Base-by-base conservation (phyloP, 1,140 invertebrate genomes). In the Drosophila sucinea region DNA sequence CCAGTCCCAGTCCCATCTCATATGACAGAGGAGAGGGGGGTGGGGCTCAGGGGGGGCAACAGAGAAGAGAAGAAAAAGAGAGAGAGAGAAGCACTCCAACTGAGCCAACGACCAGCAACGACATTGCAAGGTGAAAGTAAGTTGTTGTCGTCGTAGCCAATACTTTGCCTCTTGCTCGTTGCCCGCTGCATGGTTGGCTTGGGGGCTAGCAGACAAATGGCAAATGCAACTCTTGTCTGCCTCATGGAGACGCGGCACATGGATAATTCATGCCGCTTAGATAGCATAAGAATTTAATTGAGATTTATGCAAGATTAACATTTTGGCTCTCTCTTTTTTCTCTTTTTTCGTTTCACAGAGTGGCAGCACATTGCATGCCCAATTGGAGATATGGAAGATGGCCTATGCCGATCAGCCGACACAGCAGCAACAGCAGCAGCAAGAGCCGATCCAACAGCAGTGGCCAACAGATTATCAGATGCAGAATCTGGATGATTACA, bases 381-480 rank as follows among this genome's bases (percentile, higher is more conserved):
- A 98, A 85, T 91, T 99, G 81, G 97, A 98, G 92, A 96, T 98
- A 63, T 98, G 97, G 97, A 97, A 97, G 63, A 96, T 97, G 79
- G 93, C 91, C 61, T 91, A 90, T 56, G 84, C 72, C 61, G 87
- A 91, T 71, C 84, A 89, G 71, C 71, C 82, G 54, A 61, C 71
- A 61, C 73, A 57, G 27, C 70, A 77, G 44, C 51, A 70, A 51
- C 62, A 32, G 68, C 74, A 73, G 38, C 72, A 23, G 11, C 66
- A 70, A 38, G 35, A 35, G 2, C 60, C 57, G 11, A 72, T 69
- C 41, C 35, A 73, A 51, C 44, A 51, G 27, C 44, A 51, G 32
- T 87, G 83, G 84, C 63, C 70, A 51, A 38, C 54, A 38, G 71
- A 61, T 60, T 83, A 73, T 79, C 57, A 58, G 55, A 32, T 70